These are phyloP conservation scores for Slavum lentiscoides DNA, from an alignment of 2,888 invertebrate species.

Conservation along the genomic window DNA sequence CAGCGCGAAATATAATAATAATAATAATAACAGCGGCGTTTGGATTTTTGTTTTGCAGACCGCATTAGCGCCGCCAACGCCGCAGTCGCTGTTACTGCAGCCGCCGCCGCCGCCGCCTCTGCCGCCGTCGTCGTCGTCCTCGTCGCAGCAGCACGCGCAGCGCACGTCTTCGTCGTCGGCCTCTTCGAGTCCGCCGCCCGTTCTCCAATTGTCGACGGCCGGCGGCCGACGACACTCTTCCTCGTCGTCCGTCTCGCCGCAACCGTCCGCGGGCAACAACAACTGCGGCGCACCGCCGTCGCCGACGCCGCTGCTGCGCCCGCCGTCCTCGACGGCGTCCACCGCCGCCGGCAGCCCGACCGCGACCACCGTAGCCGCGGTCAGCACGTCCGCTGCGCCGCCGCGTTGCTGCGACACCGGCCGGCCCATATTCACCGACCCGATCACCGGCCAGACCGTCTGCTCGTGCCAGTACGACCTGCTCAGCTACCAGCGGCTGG, in stretches of 20 bases:
- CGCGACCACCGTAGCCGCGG: constrained; percentile 57
- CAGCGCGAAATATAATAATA: too few species aligned
- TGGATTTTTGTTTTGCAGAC: constrained; percentile 11
- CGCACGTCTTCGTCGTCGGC: constrained; percentile 38
- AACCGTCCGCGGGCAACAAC: neutral
- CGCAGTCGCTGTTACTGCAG: constrained; percentile 27
- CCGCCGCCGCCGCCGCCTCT: constrained; percentile 31
- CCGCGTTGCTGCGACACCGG: constrained; percentile 87
- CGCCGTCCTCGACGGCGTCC: constrained; percentile 33
- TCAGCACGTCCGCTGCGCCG: constrained; percentile 58
- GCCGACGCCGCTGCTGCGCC: neutral
- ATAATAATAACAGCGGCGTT: too few species aligned
- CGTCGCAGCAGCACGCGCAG: constrained; percentile 17
- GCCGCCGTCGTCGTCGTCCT: constrained; percentile 17
- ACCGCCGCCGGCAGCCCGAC: constrained; percentile 44
- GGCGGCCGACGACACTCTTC: constrained; percentile 14
- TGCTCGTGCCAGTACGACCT: constrained; percentile 91
- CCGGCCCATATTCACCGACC: constrained; percentile 86
- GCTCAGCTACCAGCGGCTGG: constrained; percentile 80
- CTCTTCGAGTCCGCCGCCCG: constrained; percentile 40
- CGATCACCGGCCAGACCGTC: constrained; percentile 83
- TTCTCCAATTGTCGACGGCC: constrained; percentile 19
- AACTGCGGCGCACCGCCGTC: neutral
- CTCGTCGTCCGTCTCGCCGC: constrained; percentile 23
- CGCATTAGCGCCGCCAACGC: constrained; percentile 34